Conservation (phyloP, 2,113 vertebrate species). For the Amphiprion percula region DNA sequence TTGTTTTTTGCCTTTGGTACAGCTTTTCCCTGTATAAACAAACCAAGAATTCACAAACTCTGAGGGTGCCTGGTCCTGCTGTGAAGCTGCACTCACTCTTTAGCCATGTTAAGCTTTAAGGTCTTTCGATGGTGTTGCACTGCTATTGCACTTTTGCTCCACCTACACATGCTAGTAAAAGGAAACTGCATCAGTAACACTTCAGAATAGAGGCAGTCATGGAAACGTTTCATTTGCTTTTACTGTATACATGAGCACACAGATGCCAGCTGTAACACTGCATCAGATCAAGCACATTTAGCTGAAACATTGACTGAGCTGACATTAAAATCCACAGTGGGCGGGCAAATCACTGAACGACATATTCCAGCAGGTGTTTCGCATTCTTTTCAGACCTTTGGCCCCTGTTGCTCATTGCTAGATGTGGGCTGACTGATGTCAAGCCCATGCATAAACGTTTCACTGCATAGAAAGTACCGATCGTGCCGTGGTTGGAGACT, state of each 20-base stretch:
- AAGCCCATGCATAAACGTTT: constrained; percentile 54
- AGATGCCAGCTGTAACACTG: neutral
- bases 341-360: constrained; percentile 33
- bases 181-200: constrained; percentile 49
- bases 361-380: constrained; percentile 71
- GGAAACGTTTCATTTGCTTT: constrained; percentile 37
- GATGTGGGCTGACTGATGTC: constrained; percentile 45
- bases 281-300: constrained; percentile 41
- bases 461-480: constrained; percentile 29
- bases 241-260: constrained; percentile 14
- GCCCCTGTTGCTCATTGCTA: constrained; percentile 54
- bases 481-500: constrained; percentile 42
- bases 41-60: constrained; percentile 39
- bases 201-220: constrained; percentile 20
- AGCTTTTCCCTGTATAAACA: constrained; percentile 47
- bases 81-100: constrained; percentile 33
- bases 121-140: constrained; percentile 54
- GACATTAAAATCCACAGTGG: constrained; percentile 45
- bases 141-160: constrained; percentile 61
- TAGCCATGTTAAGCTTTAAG: constrained; percentile 39
- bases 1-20: constrained; percentile 52
- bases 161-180: constrained; percentile 55
- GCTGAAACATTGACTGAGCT: constrained; percentile 25
- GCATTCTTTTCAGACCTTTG: constrained; percentile 58
- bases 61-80: constrained; percentile 16